Evolutionary conservation across 2,888 invertebrate genomes (phyloP).

Genomic region (Incurvaria masculella): DNA sequence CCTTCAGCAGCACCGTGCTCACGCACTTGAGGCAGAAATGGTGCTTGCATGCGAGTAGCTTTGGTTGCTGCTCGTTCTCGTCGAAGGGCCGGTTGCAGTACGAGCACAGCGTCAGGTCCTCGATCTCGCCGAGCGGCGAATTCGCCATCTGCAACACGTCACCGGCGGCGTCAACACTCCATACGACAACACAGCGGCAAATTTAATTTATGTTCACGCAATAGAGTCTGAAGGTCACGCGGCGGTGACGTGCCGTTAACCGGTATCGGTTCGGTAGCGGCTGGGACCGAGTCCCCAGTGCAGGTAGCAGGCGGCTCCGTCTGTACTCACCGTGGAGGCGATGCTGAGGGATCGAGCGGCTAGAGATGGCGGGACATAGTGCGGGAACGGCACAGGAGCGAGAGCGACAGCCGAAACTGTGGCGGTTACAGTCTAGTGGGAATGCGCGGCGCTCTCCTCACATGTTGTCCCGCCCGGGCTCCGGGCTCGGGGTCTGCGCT

Average conservation of each 20-base stretch:
- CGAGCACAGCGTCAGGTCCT: slow-evolving; percentile 72
- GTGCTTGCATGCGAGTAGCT: slow-evolving; percentile 72
- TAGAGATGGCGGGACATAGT: background rate
- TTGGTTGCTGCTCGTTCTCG: slow-evolving; percentile 68
- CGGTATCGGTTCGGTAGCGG: background rate
- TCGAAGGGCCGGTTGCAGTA: slow-evolving; percentile 74
- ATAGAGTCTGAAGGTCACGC: slow-evolving; percentile 8
- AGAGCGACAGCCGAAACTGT: background rate
- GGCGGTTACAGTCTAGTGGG: background rate
- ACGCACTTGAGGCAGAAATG: slow-evolving; percentile 75
- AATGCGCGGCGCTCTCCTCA: background rate
- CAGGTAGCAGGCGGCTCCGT: background rate
- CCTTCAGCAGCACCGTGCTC: slow-evolving; percentile 64
- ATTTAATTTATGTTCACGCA: slow-evolving; percentile 5
- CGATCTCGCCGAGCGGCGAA: slow-evolving; percentile 63
- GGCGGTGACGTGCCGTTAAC: background rate
- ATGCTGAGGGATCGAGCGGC: background rate
- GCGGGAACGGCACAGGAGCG: background rate
- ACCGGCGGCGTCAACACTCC: background rate
- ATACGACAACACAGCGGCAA: background rate
- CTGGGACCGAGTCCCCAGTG: background rate
- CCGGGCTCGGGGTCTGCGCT: background rate
- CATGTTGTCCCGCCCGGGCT: background rate
- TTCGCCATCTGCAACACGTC: slow-evolving; percentile 50
- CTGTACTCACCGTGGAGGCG: background rate